A percentile compares a stretch with the other conserved stretches of the same genome.
Evolutionary conservation across 1,140 invertebrate species (phyloP).

Genomic region (Orussus abietinus): DNA sequence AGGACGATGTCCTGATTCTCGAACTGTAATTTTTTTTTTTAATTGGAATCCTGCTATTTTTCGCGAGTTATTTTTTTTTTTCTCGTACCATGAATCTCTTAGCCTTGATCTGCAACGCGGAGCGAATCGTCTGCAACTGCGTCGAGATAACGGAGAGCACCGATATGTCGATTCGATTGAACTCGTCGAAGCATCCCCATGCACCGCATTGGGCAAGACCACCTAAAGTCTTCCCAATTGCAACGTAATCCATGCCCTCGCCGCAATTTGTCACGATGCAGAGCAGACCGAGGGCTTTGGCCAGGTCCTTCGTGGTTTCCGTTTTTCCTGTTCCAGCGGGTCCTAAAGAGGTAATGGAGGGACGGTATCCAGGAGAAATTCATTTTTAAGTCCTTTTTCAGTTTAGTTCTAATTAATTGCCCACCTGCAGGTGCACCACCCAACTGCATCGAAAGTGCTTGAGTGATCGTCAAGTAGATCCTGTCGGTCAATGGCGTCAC

Average conservation of each 20-base stretch:
- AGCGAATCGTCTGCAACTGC: conserved; percentile 83
- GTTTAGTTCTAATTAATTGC: too few species aligned
- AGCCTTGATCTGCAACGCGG: conserved; percentile 70
- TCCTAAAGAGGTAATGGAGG: conserved; percentile 51
- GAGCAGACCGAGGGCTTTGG: conserved; percentile 79
- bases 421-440: conserved; percentile 83
- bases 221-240: conserved; percentile 79
- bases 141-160: conserved; percentile 89
- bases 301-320: conserved; percentile 86
- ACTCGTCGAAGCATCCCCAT: conserved; percentile 90
- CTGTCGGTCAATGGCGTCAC: conserved; percentile 88
- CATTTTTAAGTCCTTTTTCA: too few species aligned
- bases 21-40: conserved; percentile 58
- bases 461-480: conserved; percentile 88
- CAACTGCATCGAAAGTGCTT: conserved; percentile 82
- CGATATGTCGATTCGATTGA: conserved; percentile 86
- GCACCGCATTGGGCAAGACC: conserved; percentile 74
- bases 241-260: conserved; percentile 85
- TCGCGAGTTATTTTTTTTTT: conserved; percentile 1
- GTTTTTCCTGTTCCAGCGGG: conserved; percentile 86
- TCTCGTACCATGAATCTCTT: conserved; percentile 67
- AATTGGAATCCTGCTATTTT: background rate
- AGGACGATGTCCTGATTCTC: conserved; percentile 78
- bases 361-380: too few species aligned
- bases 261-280: conserved; percentile 91